Percentiles rank a stretch among this genome's conserved stretches.
Evolutionary conservation across 2,113 vertebrate genomes (phyloP).

Genomic region (Tenrec ecaudatus): DNA sequence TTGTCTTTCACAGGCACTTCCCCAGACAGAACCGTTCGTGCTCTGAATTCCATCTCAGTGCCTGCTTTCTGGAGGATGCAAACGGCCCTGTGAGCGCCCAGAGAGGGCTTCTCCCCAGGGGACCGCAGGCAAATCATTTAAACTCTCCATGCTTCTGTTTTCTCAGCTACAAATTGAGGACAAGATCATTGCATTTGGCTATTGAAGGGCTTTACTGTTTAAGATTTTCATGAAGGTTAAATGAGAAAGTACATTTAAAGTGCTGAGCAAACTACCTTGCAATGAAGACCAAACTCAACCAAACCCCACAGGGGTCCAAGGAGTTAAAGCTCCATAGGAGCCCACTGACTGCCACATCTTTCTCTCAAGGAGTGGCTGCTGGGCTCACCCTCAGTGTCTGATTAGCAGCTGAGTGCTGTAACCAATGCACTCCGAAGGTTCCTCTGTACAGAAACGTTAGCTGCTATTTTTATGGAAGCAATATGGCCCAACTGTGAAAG

Average conservation of each 20-base stretch:
- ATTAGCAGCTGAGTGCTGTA: too few species aligned
- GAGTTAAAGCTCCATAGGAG: too few species aligned
- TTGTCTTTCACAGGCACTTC: background rate
- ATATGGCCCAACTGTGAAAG: background rate
- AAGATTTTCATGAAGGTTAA: slow-evolving; percentile 42
- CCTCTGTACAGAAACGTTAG: background rate
- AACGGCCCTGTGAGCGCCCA: too few species aligned
- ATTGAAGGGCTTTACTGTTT: background rate
- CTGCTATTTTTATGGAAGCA: background rate
- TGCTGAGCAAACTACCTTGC: background rate
- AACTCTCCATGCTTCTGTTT: slow-evolving; percentile 14
- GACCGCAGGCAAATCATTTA: background rate
- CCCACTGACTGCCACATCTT: too few species aligned
- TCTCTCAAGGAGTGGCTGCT: too few species aligned
- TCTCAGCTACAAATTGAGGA: background rate
- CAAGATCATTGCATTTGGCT: background rate
- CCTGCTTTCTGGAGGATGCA: slow-evolving; percentile 31
- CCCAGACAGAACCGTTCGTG: background rate
- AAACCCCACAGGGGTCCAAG: too few species aligned
- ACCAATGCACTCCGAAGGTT: too few species aligned
- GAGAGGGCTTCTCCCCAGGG: background rate
- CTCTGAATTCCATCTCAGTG: background rate
- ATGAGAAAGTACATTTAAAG: background rate
- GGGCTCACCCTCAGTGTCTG: too few species aligned
- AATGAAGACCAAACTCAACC: too few species aligned